Evolutionary conservation across 2,113 vertebrate genomes (phyloP), one percentile per base, ranked within the genome.

Genomic region (Chionodraco myersi): DNA sequence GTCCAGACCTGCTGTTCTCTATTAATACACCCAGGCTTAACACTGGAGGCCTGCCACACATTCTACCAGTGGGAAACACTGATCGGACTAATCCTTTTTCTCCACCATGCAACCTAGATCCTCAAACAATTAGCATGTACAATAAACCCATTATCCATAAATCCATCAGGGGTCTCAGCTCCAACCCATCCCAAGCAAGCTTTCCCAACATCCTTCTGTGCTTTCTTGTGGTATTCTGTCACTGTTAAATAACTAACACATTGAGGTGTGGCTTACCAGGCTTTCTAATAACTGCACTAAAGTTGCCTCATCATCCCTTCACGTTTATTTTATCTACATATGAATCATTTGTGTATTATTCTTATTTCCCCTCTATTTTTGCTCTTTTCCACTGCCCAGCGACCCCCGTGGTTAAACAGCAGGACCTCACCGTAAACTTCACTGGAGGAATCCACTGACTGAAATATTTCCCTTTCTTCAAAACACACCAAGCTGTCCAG

Each of bases 131-230:
- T 90, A 92, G 78, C 76, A 23, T 47, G 45, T 75, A 89, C 79
- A 87, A 91, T 89, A 89, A 92, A 88, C 70, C 86, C 64, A 86
- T 92, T 90, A 89, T 88, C 86, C 86, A 82, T 84, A 80, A 87
- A 91, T 84, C 86, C 89, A 86, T 86, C 85, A 51, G 85, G 73
- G 86, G 81, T 72, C 77, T 75, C 66, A 30, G 64, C 75, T 84
- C 30, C 12, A 52, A 1, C 72, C 69, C 65, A 59, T 87, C 77
- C 41, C 79, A 3, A 65, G 49, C 71, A 45, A 64, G 70, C 79
- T 84, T 54, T 52, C 21, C 36, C 26, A 54, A 61, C 63, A 51
- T 64, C 56, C 77, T 14, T 53, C 70, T 78, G 54, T 41, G 56
- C 47, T 64, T 61, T 59, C 60, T 62, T 62, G 76, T 71, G 83